A percentile compares a stretch with the other conserved stretches of the same genome.
These are phyloP conservation scores for Leptodactylus fallax DNA, from an alignment of 2,797 vertebrate species.

Conservation along the genomic window DNA sequence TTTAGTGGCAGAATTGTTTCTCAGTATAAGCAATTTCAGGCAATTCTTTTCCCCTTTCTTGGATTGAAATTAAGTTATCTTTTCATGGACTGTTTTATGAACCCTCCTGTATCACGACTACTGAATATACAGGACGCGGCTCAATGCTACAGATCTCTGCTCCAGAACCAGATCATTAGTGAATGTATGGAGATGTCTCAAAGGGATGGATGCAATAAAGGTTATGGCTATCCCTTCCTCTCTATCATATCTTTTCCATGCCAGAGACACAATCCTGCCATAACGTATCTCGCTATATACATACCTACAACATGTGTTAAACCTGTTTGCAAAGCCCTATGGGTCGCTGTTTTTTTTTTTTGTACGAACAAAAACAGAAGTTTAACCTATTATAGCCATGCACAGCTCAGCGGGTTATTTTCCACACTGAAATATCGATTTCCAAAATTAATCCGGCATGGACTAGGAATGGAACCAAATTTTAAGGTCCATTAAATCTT, in stretches of 20 bases:
- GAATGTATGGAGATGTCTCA: neutral
- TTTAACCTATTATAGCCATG: neutral
- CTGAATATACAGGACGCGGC: neutral
- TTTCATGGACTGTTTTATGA: conserved; percentile 21
- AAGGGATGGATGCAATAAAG: conserved; percentile 37
- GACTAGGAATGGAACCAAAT: neutral
- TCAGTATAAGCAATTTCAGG: neutral
- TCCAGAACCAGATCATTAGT: neutral
- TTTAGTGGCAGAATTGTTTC: neutral
- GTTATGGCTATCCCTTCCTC: conserved; percentile 1
- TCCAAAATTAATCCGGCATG: neutral
- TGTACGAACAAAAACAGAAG: conserved; percentile 14
- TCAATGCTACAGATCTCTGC: neutral
- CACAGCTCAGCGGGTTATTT: neutral
- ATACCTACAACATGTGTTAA: conserved; percentile 28
- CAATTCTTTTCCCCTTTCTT: neutral
- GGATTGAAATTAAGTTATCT: neutral
- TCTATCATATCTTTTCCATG: neutral
- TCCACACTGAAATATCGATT: neutral
- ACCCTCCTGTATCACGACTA: neutral
- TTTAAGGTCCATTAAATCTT: neutral
- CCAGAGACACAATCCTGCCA: conserved; percentile 5
- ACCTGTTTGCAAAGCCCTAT: conserved; percentile 6
- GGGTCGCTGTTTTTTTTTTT: neutral
- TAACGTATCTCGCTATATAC: neutral